Base-by-base conservation (phyloP, 2,113 vertebrate species). In the Stigmatopora nigra region DNA sequence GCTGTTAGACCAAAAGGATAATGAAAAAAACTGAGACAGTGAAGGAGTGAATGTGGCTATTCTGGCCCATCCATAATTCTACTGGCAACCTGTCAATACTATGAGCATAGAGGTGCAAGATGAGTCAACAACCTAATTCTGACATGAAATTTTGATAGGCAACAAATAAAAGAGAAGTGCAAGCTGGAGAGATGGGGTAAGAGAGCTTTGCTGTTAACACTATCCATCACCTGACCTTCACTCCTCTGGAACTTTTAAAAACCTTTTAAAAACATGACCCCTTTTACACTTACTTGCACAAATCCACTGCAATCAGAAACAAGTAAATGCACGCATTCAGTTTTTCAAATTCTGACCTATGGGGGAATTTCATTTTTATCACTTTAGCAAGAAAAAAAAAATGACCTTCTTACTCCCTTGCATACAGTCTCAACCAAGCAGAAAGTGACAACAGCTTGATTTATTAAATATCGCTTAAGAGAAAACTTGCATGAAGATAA, bases 71-170 rank as follows among this genome's bases (percentile, higher is more conserved):
- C 86, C 69, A 92, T 93, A 92, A 89, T 90, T 91, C 90, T 89
- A 75, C 88, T 76, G 86, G 81, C 86, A 74, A 76, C 89, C 93
- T 96, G 96, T 98, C 97, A 94, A 98, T 98, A 98, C 91, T 92
- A 92, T 91, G 91, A 94, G 92, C 92, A 92, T 75, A 84, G 87
- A 94, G 93, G 93, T 93, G 95, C 91, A 89, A 94, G 95, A 98
- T 90, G 94, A 95, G 92, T 87, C 90, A 96, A 94, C 92, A 95
- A 94, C 92, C 94, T 96, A 94, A 98, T 96, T 95, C 91, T 81
- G 78, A 74, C 92, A 98, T 97, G 90, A 98, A 98, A 96, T 90
- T 96, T 98, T 96, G 91, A 99, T 98, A 89, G 86, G 83, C 78
- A 82, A 71, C 77, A 73, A 84, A 82, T 80, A 31, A 31, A 31